Percentiles rank a stretch among this genome's conserved stretches.
Conservation (phyloP, 2,888 invertebrate genomes). For the Cerceris ruficornis region DNA sequence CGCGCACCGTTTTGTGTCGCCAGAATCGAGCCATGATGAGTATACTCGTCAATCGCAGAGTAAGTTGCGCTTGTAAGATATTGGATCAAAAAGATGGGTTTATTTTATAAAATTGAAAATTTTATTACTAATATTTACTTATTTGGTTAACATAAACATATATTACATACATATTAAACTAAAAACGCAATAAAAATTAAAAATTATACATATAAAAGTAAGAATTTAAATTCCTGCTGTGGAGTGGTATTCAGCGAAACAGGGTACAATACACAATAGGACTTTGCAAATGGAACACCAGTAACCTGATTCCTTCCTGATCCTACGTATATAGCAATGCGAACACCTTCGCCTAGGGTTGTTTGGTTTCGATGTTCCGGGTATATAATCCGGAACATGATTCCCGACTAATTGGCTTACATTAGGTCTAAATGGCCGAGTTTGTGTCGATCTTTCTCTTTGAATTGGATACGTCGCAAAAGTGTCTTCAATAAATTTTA, state of each 20-base stretch:
- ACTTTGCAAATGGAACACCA: no score
- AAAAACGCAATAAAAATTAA: conserved; percentile 4
- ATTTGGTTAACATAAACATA: conserved; percentile 34
- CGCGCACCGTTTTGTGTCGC: conserved; percentile 35
- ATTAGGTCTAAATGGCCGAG: conserved; percentile 28
- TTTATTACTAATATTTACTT: conserved; percentile 30
- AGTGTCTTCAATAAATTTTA: conserved; percentile 23
- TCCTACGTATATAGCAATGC: no score
- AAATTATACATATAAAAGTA: no score
- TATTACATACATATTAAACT: conserved; percentile 29
- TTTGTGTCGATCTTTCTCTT: conserved; percentile 23
- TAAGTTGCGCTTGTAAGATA: conserved; percentile 27
- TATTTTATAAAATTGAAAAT: conserved; percentile 38
- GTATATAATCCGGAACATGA: conserved; percentile 37
- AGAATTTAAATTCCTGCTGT: no score
- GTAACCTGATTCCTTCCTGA: no score
- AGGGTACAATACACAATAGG: no score
- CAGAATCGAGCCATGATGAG: conserved; percentile 36
- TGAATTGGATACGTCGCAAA: conserved; percentile 28
- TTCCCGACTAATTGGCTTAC: conserved; percentile 21
- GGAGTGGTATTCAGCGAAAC: no score
- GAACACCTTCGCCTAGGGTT: conserved; percentile 32
- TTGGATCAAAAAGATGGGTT: conserved; percentile 21
- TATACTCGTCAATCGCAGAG: conserved; percentile 40
- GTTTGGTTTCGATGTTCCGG: conserved; percentile 31